These are phyloP conservation scores for Clepsis dumicolana DNA, from an alignment of 2,888 invertebrate genomes.

Conservation along the genomic window DNA sequence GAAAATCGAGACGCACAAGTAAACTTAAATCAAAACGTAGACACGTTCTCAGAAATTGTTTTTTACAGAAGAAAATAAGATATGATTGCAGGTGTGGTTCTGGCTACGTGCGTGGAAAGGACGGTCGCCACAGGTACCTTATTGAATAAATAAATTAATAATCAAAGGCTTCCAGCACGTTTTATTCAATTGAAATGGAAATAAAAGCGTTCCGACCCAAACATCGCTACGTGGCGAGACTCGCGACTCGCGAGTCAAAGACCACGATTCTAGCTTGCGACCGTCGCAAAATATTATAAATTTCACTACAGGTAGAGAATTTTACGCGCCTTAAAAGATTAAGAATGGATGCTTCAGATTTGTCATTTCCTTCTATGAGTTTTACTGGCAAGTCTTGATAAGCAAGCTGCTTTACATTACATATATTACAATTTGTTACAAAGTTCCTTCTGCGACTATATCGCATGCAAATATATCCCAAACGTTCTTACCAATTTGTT, in stretches of 20 bases:
- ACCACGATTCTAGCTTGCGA: constrained; percentile 58
- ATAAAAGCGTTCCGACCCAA: constrained; percentile 57
- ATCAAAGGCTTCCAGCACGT: constrained; percentile 52
- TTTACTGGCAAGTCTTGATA: background rate
- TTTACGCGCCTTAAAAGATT: constrained; percentile 1
- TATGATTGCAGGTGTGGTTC: background rate
- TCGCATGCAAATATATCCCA: background rate
- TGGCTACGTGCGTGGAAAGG: background rate
- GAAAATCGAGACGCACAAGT: background rate
- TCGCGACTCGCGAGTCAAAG: constrained; percentile 57
- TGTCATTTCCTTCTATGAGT: background rate
- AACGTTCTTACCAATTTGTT: constrained; percentile 14
- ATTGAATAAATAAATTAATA: constrained; percentile 49
- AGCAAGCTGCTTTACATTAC: background rate
- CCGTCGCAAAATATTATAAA: constrained; percentile 29
- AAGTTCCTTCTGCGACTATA: background rate
- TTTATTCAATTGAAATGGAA: constrained; percentile 60
- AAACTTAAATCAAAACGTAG: background rate
- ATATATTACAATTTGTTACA: background rate
- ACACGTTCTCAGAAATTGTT: background rate
- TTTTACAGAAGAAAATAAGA: background rate
- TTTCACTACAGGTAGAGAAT: constrained; percentile 11
- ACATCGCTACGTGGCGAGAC: constrained; percentile 65
- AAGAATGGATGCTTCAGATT: background rate
- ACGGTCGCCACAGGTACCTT: background rate